Evolutionary conservation across 1,140 invertebrate species (phyloP).

Genomic region (Spodoptera litura): DNA sequence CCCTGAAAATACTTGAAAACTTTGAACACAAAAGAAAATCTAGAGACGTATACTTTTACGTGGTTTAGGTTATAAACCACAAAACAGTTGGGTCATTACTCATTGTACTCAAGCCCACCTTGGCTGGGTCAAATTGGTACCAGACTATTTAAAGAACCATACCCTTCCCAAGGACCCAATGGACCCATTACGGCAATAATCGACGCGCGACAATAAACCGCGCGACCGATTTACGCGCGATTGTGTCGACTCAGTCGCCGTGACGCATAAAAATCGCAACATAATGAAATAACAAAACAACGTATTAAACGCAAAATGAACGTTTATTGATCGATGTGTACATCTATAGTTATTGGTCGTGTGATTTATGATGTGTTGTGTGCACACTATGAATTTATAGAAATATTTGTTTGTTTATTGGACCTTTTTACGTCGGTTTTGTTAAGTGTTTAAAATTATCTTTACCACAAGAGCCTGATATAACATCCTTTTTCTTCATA

Average conservation of each 20-base stretch:
- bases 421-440: too few species aligned
- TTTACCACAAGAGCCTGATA: too few species aligned
- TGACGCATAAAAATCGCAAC: slow-evolving; percentile 51
- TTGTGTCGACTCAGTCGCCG: slow-evolving; percentile 53
- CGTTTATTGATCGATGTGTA: slow-evolving; percentile 38
- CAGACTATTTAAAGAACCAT: slow-evolving; percentile 29
- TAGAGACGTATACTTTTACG: too few species aligned
- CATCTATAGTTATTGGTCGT: slow-evolving; percentile 28
- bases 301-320: slow-evolving; percentile 46
- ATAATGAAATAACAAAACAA: slow-evolving; percentile 51
- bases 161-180: slow-evolving; percentile 7
- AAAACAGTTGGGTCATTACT: background rate
- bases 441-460: too few species aligned
- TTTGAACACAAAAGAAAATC: too few species aligned
- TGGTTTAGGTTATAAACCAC: too few species aligned
- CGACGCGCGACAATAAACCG: slow-evolving; percentile 49
- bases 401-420: too few species aligned
- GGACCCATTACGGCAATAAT: slow-evolving; percentile 53
- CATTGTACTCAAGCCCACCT: slow-evolving; percentile 1
- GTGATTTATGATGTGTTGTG: slow-evolving; percentile 11
- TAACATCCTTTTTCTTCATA: too few species aligned
- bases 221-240: slow-evolving; percentile 52
- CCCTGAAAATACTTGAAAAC: too few species aligned
- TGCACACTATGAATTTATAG: background rate
- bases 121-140: slow-evolving; percentile 11